A percentile compares a stretch with the other conserved stretches of the same genome.
These are phyloP conservation scores for Melitaea cinxia DNA, from an alignment of 1,140 invertebrate genomes.

Conservation along the genomic window DNA sequence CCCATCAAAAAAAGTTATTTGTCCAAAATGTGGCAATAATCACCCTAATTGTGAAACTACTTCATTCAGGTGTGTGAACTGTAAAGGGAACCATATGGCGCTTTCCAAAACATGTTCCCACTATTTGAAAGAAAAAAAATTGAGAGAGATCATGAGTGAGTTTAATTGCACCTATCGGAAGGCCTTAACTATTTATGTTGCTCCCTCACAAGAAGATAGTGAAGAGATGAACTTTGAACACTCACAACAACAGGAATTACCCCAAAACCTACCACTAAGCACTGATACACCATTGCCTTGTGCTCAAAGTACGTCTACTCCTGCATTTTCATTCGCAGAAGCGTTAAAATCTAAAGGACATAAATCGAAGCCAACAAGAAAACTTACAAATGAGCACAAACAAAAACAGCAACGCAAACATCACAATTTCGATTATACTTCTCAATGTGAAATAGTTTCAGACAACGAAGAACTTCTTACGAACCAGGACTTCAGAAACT, in stretches of 20 bases:
- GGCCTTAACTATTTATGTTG: constrained; percentile 18
- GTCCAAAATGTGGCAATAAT: constrained; percentile 24
- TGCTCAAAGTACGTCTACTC: not conserved
- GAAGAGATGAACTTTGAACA: too few relatives aligned
- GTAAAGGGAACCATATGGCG: constrained; percentile 27
- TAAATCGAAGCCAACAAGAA: not conserved
- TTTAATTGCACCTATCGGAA: constrained; percentile 18
- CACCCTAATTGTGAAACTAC: constrained; percentile 26
- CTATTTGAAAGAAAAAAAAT: constrained; percentile 24
- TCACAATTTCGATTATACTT: too few relatives aligned
- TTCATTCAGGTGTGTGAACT: constrained; percentile 24
- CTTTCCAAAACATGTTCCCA: constrained; percentile 15
- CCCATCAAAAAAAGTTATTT: constrained; percentile 10
- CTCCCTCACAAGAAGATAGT: constrained; percentile 1
- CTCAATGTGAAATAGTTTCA: not conserved
- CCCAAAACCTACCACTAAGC: not conserved
- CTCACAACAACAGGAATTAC: not conserved
- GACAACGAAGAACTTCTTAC: too few relatives aligned
- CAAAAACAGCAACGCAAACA: too few relatives aligned
- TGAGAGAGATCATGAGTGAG: constrained; percentile 27
- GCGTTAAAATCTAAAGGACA: not conserved
- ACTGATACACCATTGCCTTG: not conserved
- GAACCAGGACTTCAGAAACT: too few relatives aligned
- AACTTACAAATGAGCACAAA: not conserved
- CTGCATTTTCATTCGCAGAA: not conserved